These are phyloP conservation scores for Stictocephala bisonia DNA, from an alignment of 2,888 invertebrate species.

Conservation along the genomic window DNA sequence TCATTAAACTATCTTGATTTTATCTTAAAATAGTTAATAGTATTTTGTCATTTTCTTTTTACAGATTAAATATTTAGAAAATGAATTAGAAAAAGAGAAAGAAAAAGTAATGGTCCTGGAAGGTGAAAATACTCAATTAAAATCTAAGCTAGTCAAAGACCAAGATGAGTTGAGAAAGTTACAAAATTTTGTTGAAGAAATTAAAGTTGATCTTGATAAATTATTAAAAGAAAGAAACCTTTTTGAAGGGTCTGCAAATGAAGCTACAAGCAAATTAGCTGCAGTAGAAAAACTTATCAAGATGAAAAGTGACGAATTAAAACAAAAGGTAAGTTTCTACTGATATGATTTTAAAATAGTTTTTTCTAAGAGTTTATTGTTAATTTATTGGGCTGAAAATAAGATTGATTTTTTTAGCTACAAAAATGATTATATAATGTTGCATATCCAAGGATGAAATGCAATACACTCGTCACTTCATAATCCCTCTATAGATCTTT, in stretches of 20 bases:
- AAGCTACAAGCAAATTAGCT: slow-evolving; percentile 44
- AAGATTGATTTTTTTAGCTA: too few species aligned
- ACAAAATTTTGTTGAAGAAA: slow-evolving; percentile 57
- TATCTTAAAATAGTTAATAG: too few species aligned
- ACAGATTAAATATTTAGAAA: slow-evolving; percentile 33
- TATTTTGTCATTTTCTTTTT: too few species aligned
- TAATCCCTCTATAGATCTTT: too few species aligned
- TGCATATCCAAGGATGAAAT: too few species aligned
- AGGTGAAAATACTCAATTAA: background rate
- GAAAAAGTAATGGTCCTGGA: background rate
- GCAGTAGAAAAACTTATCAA: background rate
- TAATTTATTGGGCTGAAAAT: too few species aligned
- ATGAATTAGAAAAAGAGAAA: slow-evolving; percentile 5
- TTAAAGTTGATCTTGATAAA: slow-evolving; percentile 57
- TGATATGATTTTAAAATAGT: too few species aligned
- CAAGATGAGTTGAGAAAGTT: slow-evolving; percentile 59
- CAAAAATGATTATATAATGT: too few species aligned
- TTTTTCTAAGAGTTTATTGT: too few species aligned
- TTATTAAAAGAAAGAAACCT: slow-evolving; percentile 62
- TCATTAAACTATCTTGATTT: background rate
- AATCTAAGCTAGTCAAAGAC: slow-evolving; percentile 57
- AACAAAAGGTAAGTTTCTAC: background rate
- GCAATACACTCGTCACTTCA: too few species aligned
- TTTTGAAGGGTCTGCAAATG: slow-evolving; percentile 62
- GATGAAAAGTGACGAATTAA: background rate